phyloP scores from a whole-genome alignment of 2,888 invertebrate genomes.

The Eubasilissa splendida region DNA sequence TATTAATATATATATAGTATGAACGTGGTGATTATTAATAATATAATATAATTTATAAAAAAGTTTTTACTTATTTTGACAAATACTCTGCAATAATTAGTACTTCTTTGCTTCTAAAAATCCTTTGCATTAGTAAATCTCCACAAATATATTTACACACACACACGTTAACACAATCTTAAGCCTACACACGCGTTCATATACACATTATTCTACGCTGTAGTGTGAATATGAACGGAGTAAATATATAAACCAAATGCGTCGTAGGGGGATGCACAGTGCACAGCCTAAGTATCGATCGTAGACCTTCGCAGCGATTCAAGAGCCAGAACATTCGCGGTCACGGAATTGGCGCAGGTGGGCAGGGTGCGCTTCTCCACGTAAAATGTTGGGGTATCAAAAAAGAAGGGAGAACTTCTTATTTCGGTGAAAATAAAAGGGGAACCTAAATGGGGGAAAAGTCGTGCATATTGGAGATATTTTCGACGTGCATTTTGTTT shows the following conservation, averaged over 20 bases:
- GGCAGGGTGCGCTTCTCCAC: slow-evolving; percentile 10
- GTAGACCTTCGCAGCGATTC: slow-evolving; percentile 38
- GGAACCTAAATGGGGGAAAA: background rate
- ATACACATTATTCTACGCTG: background rate
- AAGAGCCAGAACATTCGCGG: slow-evolving; percentile 44
- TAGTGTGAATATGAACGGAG: slow-evolving; percentile 1
- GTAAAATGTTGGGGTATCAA: slow-evolving; percentile 34
- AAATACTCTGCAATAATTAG: no score
- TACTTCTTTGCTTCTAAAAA: background rate
- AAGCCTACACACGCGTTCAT: background rate
- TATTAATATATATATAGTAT: no score
- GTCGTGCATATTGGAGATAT: background rate
- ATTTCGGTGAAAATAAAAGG: background rate
- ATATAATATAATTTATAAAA: no score
- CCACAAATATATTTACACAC: background rate
- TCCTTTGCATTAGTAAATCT: background rate
- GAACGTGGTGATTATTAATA: no score
- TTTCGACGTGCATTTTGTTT: no score
- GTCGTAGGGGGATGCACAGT: slow-evolving; percentile 39
- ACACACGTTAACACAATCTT: background rate
- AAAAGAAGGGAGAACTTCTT: slow-evolving; percentile 3
- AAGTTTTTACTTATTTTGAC: no score
- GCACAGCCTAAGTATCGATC: slow-evolving; percentile 44
- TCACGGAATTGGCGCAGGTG: slow-evolving; percentile 44
- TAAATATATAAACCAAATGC: slow-evolving; percentile 25